Evolutionary conservation across 2,797 vertebrate species (phyloP), one percentile per base, ranked within the genome.

Genomic region (Huso huso): DNA sequence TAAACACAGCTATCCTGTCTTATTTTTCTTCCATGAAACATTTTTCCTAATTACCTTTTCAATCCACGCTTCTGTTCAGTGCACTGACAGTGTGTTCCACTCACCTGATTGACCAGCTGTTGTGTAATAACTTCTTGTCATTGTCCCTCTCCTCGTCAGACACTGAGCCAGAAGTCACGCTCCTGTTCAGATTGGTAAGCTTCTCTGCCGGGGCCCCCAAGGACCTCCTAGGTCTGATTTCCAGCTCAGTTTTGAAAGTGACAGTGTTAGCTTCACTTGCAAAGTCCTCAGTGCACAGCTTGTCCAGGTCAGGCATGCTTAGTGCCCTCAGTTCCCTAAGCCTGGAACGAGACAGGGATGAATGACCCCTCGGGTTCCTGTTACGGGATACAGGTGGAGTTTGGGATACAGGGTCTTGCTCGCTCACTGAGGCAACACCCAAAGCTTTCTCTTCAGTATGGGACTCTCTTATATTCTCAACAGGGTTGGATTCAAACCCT

Each of bases 271-370:
- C 68, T 0, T 81, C 76, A 2, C 71, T 77, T 0, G 84, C 76
- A 66, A 91, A 90, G 23, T 90, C 85, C 57, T 91, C 91, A 0
- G 78, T 82, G 5, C 90, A 93, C 6, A 96, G 81, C 72, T 94
- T 96, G 78, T 95, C 94, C 8, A 97, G 78, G 71, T 96, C 93
- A 0, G 96, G 95, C 95, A 98, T 96, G 72, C 94, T 97, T 69
- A 96, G 78, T 1, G 94, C 93, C 55, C 93, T 82, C 10, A 95
- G 84, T 72, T 98, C 94, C 79, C 93, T 84, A 51, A 95, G 78
- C 73, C 89, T 90, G 12, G 87, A 89, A 68, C 83, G 84, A 12
- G 90, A 89, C 55, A 92, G 66, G 0, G 75, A 81, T 0, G 78
- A 73, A 1, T 87, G 79, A 8, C 78, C 82, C 4, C 82, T 80